Conservation (phyloP, 2,888 invertebrate genomes). For the Hirtodrosophila trivittata region DNA sequence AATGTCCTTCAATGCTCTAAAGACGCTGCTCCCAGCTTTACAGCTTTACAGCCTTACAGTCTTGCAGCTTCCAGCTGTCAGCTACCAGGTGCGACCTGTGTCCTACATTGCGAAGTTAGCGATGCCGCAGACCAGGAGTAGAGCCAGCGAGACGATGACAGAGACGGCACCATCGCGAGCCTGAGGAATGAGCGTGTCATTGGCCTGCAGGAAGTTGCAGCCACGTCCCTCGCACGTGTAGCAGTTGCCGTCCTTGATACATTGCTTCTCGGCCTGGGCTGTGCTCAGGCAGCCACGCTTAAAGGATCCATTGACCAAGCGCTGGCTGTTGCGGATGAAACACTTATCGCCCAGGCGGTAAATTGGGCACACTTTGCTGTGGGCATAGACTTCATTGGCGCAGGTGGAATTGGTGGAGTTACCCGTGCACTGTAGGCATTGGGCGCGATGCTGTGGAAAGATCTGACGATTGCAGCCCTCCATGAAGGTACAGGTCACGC, state of each 20-base stretch:
- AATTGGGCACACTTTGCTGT: constrained; percentile 69
- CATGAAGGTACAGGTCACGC: constrained; percentile 69
- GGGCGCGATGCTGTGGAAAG: constrained; percentile 77
- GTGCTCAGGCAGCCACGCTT: constrained; percentile 81
- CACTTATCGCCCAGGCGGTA: constrained; percentile 80
- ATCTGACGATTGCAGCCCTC: constrained; percentile 80
- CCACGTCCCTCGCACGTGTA: constrained; percentile 80
- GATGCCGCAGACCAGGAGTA: constrained; percentile 55
- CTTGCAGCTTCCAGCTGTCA: not conserved
- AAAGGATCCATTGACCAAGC: constrained; percentile 65
- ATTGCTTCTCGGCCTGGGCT: constrained; percentile 70
- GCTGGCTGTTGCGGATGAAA: constrained; percentile 76
- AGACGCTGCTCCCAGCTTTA: not conserved
- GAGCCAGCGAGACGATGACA: constrained; percentile 45
- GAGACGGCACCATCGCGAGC: constrained; percentile 74
- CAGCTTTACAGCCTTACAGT: too few species aligned
- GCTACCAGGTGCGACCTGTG: too few species aligned
- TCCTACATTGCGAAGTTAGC: constrained; percentile 30
- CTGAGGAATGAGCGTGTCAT: constrained; percentile 67
- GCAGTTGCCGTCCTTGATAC: constrained; percentile 71
- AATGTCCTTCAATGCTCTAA: constrained; percentile 7
- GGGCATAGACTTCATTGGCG: constrained; percentile 66
- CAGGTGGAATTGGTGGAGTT: constrained; percentile 71
- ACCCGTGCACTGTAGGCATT: constrained; percentile 80
- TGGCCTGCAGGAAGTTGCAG: constrained; percentile 75